Evolutionary conservation across 2,113 vertebrate genomes (phyloP).

Genomic region (Aegypius monachus): DNA sequence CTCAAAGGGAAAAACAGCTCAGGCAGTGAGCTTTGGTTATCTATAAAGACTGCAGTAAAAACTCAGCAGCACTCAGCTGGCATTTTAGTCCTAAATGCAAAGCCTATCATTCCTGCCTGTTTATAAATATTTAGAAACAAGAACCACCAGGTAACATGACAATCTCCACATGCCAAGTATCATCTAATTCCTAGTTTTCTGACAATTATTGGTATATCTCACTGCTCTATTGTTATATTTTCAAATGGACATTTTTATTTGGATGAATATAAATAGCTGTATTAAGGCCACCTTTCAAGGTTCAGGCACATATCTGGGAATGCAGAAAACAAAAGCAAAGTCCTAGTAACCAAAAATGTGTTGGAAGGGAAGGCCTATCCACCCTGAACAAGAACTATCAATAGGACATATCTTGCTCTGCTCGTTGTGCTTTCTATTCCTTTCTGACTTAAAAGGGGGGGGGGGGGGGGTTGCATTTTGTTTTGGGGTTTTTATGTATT

Average conservation of each 20-base stretch:
- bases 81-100: background rate
- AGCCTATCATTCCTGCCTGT: background rate
- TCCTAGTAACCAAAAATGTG: accelerated
- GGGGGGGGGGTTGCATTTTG: no score
- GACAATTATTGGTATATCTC: background rate
- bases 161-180: background rate
- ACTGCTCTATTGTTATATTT: background rate
- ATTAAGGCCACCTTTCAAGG: background rate
- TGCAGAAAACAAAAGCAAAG: background rate
- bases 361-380: background rate
- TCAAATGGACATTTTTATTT: background rate
- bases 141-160: background rate
- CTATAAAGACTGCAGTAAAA: background rate
- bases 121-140: background rate
- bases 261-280: background rate
- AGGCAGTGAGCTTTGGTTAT: background rate
- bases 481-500: background rate
- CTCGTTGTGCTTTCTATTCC: background rate
- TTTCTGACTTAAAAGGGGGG: no score
- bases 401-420: background rate
- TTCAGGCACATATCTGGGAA: background rate
- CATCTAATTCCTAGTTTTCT: background rate
- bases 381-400: background rate
- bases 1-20: background rate
- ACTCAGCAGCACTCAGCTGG: background rate